Conservation (phyloP, 2,113 vertebrate species). For the Lathamus discolor region DNA sequence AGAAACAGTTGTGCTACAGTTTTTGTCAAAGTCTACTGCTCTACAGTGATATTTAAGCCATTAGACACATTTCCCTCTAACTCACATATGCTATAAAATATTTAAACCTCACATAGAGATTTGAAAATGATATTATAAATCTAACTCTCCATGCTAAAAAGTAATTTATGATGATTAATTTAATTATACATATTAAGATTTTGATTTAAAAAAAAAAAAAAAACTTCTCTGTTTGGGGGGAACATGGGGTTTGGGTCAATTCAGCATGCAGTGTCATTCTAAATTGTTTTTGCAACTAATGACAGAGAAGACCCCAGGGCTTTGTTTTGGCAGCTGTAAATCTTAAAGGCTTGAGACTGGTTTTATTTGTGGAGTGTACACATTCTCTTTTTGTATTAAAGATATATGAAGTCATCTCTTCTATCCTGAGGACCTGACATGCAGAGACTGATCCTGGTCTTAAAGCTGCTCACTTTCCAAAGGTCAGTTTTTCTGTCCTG, state of each 20-base stretch:
- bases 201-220: neutral
- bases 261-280: neutral
- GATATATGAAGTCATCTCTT: neutral
- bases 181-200: conserved; percentile 73
- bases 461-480: neutral
- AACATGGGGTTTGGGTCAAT: neutral
- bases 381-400: neutral
- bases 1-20: conserved; percentile 82
- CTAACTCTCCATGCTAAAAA: conserved; percentile 72
- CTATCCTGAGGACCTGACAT: neutral
- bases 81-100: conserved; percentile 81
- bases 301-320: neutral
- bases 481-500: neutral
- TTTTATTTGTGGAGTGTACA: conserved; percentile 24
- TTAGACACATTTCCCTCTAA: conserved; percentile 75
- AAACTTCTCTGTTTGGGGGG: conserved; percentile 6
- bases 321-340: conserved; percentile 17
- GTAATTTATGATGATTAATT: conserved; percentile 81
- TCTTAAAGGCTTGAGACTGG: conserved; percentile 23
- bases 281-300: conserved; percentile 30
- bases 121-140: conserved; percentile 82
- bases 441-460: neutral
- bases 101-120: conserved; percentile 80
- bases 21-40: conserved; percentile 80
- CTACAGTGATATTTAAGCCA: conserved; percentile 76